Percentiles rank a stretch among this genome's conserved stretches.
Evolutionary conservation across 2,113 vertebrate species (phyloP).

Genomic region (Numida meleagris): DNA sequence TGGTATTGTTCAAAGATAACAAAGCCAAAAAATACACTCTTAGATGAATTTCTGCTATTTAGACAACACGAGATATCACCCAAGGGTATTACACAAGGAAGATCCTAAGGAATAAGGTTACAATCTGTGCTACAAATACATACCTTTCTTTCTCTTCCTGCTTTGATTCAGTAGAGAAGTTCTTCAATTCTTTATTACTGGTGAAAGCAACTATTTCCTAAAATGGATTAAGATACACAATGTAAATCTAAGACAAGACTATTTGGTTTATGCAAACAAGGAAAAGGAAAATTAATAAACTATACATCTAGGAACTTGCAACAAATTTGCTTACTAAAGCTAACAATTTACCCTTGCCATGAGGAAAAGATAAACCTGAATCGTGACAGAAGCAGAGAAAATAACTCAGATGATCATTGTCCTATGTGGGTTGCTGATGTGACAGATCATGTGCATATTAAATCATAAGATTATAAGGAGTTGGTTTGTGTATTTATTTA

Average conservation of each 20-base stretch:
- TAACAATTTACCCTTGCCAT: not conserved
- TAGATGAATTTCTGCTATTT: not conserved
- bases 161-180: not conserved
- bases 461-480: not conserved
- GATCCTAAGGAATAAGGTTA: not conserved
- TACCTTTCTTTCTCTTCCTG: not conserved
- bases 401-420: accelerated
- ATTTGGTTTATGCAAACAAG: not conserved
- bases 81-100: not conserved
- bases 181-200: not conserved
- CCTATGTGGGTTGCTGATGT: accelerated
- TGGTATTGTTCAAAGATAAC: not conserved
- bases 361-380: not conserved
- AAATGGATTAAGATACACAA: not conserved
- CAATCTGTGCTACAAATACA: not conserved
- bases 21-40: not conserved
- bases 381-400: not conserved
- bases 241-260: not conserved
- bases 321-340: accelerated
- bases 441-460: not conserved
- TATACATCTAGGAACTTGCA: not conserved
- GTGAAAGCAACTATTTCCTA: not conserved
- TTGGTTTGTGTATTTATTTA: not conserved
- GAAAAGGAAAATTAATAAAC: not conserved
- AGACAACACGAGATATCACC: not conserved